Evolutionary conservation across 2,113 vertebrate genomes (phyloP).

Genomic region (Gymnorhina tibicen): DNA sequence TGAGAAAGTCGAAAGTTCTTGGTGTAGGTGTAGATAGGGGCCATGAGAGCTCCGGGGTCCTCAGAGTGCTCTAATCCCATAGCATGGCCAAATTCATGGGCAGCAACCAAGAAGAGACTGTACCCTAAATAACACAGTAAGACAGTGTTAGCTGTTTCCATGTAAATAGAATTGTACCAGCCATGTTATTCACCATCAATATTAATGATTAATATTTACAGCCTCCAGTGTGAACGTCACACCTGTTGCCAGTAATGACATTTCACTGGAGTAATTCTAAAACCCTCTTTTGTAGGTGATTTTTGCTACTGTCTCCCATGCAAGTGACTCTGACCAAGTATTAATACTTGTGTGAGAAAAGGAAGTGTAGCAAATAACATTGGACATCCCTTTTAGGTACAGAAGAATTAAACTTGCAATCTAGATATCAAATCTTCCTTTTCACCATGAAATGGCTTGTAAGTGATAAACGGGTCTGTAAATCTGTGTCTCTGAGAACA

Average conservation of each 20-base stretch:
- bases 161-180: not conserved
- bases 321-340: not conserved
- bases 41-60: conserved; percentile 94
- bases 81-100: conserved; percentile 97
- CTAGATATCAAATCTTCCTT: not conserved
- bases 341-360: not conserved
- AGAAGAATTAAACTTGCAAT: not conserved
- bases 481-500: not conserved
- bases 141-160: not conserved
- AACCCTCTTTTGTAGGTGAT: not conserved
- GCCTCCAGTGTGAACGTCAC: not conserved
- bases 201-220: not conserved
- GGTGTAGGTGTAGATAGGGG: conserved; percentile 92
- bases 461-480: not conserved
- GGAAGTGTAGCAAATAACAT: not conserved
- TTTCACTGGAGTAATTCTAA: not conserved
- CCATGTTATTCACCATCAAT: not conserved
- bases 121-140: conserved; percentile 79
- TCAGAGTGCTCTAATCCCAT: conserved; percentile 95
- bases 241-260: not conserved
- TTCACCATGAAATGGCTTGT: not conserved
- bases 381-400: not conserved
- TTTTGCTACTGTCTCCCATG: not conserved
- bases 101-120: conserved; percentile 96
- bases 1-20: conserved; percentile 92